These are phyloP conservation scores for Synanthedon vespiformis DNA, from an alignment of 2,888 invertebrate genomes.

Conservation along the genomic window DNA sequence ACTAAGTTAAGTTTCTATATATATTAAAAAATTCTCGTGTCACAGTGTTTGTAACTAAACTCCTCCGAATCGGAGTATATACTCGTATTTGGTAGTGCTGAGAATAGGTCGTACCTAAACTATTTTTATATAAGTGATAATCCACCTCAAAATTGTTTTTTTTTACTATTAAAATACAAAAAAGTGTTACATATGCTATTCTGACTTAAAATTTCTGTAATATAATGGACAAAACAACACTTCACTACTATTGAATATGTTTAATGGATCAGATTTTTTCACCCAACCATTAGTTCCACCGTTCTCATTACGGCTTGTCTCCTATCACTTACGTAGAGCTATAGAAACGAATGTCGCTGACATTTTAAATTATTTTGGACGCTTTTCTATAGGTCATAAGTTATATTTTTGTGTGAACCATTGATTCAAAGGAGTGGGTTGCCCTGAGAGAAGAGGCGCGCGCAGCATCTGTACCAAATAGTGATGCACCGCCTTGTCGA, in stretches of 20 bases:
- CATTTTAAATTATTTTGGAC: constrained; percentile 3
- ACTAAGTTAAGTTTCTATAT: no score
- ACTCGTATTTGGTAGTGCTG: no score
- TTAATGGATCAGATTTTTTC: not conserved
- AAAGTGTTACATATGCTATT: no score
- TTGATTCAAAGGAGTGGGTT: constrained; percentile 43
- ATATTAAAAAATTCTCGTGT: no score
- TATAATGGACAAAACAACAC: no score
- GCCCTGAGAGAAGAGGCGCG: constrained; percentile 37
- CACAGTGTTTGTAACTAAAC: no score
- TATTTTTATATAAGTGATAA: no score
- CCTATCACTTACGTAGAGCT: not conserved
- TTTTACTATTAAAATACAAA: no score
- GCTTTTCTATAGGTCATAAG: constrained; percentile 11
- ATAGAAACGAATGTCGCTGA: not conserved
- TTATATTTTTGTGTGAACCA: constrained; percentile 18
- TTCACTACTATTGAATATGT: not conserved
- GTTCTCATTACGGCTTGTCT: not conserved
- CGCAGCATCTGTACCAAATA: constrained; percentile 39
- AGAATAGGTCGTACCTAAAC: no score
- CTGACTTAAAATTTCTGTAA: no score
- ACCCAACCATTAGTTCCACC: not conserved
- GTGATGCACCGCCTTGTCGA: constrained; percentile 10
- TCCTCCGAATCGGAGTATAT: no score
- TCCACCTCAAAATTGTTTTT: no score